phyloP scores from a whole-genome alignment of 1,140 invertebrate species.

The Amyelois transitella region DNA sequence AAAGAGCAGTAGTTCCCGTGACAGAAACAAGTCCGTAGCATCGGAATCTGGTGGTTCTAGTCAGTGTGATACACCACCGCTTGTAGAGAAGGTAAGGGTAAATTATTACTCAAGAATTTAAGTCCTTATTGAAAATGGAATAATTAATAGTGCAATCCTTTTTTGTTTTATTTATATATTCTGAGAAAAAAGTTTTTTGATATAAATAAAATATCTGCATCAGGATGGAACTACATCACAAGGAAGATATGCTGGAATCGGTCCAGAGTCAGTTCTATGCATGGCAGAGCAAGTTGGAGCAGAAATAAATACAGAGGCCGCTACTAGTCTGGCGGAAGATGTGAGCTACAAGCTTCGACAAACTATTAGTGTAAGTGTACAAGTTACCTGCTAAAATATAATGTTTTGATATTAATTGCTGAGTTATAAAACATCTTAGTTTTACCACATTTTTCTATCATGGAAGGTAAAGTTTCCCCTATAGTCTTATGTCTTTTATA shows the following conservation, averaged over 20 bases:
- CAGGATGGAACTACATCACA: constrained; percentile 53
- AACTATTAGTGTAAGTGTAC: constrained; percentile 61
- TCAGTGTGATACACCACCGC: constrained; percentile 67
- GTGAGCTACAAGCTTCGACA: constrained; percentile 69
- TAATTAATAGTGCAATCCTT: too few species aligned
- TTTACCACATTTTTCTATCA: too few species aligned
- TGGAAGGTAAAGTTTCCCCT: too few species aligned
- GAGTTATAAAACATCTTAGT: too few species aligned
- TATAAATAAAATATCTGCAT: constrained; percentile 5
- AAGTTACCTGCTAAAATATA: not conserved
- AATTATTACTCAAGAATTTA: too few species aligned
- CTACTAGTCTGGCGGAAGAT: constrained; percentile 67
- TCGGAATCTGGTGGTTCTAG: constrained; percentile 68
- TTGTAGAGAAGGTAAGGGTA: constrained; percentile 60
- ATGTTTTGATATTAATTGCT: not conserved
- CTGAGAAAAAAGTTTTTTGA: too few species aligned
- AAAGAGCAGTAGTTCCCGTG: constrained; percentile 50
- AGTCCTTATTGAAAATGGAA: too few species aligned
- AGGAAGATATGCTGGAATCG: constrained; percentile 66
- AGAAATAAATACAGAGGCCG: constrained; percentile 64
- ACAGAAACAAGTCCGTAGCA: constrained; percentile 61
- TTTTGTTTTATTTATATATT: too few species aligned
- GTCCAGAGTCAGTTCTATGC: constrained; percentile 63
- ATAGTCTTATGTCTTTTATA: too few species aligned
- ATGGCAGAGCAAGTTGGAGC: constrained; percentile 65